Conservation (phyloP, 2,797 vertebrate genomes). For the Callimico goeldii region DNA sequence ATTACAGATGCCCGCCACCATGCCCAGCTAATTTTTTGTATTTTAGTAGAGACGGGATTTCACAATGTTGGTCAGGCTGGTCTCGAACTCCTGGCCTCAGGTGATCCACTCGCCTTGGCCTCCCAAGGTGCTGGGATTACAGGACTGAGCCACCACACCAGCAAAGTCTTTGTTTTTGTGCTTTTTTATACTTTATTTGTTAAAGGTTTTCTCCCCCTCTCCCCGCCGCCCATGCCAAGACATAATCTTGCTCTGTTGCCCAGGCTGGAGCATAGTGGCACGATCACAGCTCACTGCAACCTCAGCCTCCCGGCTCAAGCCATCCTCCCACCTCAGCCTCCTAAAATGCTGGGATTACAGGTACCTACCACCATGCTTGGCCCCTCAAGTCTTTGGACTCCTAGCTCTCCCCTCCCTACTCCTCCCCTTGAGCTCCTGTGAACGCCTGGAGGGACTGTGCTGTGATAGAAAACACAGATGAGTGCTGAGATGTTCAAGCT, state of each 20-base stretch:
- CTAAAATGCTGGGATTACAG: not conserved
- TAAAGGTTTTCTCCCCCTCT: not conserved
- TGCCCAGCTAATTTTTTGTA: too few species aligned
- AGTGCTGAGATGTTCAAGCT: not conserved
- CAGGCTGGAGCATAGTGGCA: not conserved
- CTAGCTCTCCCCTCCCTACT: rapidly evolving
- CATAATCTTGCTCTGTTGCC: not conserved
- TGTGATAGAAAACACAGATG: not conserved
- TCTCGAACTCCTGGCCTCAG: too few species aligned
- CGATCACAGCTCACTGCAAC: not conserved
- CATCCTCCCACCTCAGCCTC: not conserved
- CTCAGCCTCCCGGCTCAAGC: not conserved
- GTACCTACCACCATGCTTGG: not conserved
- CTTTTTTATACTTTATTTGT: not conserved
- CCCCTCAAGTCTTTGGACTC: not conserved
- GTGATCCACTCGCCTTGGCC: too few species aligned
- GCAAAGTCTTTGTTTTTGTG: too few species aligned
- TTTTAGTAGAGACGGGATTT: too few species aligned
- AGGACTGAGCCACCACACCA: too few species aligned
- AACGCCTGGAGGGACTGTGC: not conserved
- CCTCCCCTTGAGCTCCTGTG: not conserved
- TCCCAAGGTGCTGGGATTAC: too few species aligned
- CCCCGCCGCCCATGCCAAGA: not conserved
- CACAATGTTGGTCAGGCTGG: too few species aligned
- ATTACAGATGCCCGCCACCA: too few species aligned